Evolutionary conservation across 2,888 invertebrate species (phyloP), one percentile per base, ranked within the genome.

Genomic region (Sminthurides aquaticus): DNA sequence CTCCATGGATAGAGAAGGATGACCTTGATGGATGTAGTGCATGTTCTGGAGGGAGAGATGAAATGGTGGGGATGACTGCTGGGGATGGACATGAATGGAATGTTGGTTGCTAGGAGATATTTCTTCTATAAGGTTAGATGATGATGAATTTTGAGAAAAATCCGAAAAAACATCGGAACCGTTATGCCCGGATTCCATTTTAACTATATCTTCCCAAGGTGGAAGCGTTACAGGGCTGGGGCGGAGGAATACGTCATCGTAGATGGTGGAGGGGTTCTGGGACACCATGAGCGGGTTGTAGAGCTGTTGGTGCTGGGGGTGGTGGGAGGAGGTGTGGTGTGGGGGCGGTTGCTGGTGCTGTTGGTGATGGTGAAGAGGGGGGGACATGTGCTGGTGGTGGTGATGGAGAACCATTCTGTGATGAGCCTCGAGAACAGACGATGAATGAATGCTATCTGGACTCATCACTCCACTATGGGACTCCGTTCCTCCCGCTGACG

Each of bases 151-250:
- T 54, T 34, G 43, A 15, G 70, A 62, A 48, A 64, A 70, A 49
- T 70, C 70, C 20, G 66, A 69, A 58, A 70, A 70, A 26, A 68
- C 64, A 20, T 70, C 70, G 11, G 65, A 52, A 20, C 61, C 55
- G 49, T 64, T 52, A n/a, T n/a, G 34, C 27, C 26, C 91, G 28
- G 91, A 90, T 79, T 92, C 91, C 77, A 91, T 87, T 79, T 91
- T 91, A 78, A 91, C 88, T 78, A 92, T 91, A 82, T 92, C 91
- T 81, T 92, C 91, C 92, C 92, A 92, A 52, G 91, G 84, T n/a
- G 76, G 76, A 18, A 73, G 57, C 2, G 69, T 63, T 56, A 75
- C 69, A 34, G 90, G 89, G 29, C 74, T 71, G 11, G 76, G 76
- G 76, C 90, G 87, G 74, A 90, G 85, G 81, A 90, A 91, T 62